Percentiles rank a stretch among this genome's conserved stretches.
Evolutionary conservation across 2,888 invertebrate genomes (phyloP).

Genomic region (Eupithecia insigniata): DNA sequence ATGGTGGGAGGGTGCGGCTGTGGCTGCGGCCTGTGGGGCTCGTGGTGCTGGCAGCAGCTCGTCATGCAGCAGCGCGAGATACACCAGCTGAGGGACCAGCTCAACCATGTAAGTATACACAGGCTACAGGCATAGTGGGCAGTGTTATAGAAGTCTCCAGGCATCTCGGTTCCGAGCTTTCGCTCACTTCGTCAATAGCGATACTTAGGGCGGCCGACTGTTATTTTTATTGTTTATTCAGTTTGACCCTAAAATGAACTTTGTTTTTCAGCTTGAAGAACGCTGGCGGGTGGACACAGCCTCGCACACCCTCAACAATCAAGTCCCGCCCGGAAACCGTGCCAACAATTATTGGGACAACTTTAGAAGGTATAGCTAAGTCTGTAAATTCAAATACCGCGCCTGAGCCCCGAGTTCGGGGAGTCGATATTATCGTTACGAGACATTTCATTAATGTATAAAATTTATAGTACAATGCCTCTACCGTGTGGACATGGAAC

Average conservation of each 20-base stretch:
- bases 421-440: background rate
- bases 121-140: conserved; percentile 1
- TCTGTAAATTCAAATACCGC: background rate
- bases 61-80: conserved; percentile 87
- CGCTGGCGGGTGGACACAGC: conserved; percentile 78
- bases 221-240: background rate
- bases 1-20: conserved; percentile 75
- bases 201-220: background rate
- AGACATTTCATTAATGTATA: background rate
- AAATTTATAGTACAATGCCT: background rate
- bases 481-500: background rate
- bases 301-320: conserved; percentile 90
- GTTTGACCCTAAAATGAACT: background rate
- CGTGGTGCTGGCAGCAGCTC: conserved; percentile 80
- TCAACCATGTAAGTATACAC: conserved; percentile 66
- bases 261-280: conserved; percentile 74
- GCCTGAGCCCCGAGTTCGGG: background rate
- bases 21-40: conserved; percentile 75
- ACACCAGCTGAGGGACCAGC: conserved; percentile 84
- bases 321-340: conserved; percentile 94
- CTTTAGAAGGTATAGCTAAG: conserved; percentile 89
- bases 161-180: background rate
- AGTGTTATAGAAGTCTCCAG: too few relatives aligned
- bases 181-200: background rate
- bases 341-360: conserved; percentile 98